Conservation (phyloP, 2,797 vertebrate genomes). For the Hemitrygon akajei region DNA sequence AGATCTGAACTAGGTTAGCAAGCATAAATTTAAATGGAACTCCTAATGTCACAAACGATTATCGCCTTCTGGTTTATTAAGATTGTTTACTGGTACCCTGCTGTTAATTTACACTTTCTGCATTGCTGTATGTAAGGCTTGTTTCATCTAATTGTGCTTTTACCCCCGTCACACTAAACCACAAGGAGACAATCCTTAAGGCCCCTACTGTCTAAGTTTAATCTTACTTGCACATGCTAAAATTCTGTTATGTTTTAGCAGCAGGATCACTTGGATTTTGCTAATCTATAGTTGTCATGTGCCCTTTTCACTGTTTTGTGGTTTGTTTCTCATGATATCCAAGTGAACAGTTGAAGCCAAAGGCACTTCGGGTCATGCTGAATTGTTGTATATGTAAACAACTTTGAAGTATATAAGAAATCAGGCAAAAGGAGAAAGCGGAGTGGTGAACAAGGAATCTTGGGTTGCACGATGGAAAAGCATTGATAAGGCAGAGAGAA, state of each 20-base stretch:
- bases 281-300: neutral
- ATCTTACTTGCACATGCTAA: neutral
- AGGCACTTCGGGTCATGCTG: neutral
- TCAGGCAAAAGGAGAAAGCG: neutral
- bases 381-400: neutral
- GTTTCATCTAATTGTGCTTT: neutral
- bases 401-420: neutral
- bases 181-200: neutral
- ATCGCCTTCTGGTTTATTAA: neutral
- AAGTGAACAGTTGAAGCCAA: neutral
- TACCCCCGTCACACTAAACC: neutral
- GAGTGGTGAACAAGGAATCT: neutral
- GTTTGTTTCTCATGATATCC: neutral
- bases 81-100: too few relatives aligned
- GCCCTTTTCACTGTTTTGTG: neutral
- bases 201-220: neutral
- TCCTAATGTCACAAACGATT: neutral
- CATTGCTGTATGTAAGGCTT: neutral
- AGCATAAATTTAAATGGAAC: too few relatives aligned
- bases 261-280: neutral
- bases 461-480: neutral
- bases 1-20: too few relatives aligned
- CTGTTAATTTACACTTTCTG: neutral
- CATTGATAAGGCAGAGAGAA: neutral
- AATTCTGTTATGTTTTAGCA: neutral